These are phyloP conservation scores for Sympetrum striolatum DNA, from an alignment of 2,888 invertebrate genomes.

Conservation along the genomic window DNA sequence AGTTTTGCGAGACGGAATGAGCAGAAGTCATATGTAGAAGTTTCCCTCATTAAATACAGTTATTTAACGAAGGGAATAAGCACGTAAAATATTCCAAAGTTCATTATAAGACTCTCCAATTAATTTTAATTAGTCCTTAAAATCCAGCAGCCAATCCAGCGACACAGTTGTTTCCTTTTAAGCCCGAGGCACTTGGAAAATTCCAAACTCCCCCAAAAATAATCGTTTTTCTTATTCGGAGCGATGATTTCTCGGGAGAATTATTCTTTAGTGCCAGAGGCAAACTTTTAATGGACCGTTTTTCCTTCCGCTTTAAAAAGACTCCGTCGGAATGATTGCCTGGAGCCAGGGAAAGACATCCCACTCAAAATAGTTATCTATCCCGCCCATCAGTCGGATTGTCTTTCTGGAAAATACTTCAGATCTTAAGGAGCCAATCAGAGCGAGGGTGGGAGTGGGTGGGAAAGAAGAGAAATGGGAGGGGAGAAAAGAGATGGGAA, in stretches of 20 bases:
- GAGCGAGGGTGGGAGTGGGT: neutral
- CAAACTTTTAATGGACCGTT: neutral
- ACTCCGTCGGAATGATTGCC: neutral
- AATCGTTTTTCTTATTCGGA: no score
- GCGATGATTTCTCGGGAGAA: neutral
- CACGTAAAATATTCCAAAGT: no score
- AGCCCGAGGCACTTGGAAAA: no score
- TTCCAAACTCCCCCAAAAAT: no score
- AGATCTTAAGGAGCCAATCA: conserved; percentile 37
- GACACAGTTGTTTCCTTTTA: no score
- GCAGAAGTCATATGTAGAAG: no score
- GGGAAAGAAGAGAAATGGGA: neutral
- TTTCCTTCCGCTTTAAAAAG: neutral
- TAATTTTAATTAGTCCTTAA: no score
- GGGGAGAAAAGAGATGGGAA: neutral
- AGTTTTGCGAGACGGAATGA: no score
- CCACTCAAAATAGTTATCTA: neutral
- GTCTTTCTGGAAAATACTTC: conserved; percentile 14
- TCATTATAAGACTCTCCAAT: no score
- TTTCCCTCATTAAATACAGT: no score
- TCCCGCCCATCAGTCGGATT: neutral
- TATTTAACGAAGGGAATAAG: no score
- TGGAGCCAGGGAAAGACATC: neutral
- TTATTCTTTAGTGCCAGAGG: neutral
- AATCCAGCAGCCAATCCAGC: no score